Conservation (phyloP, 30 jellyfish, hydroid and myxozoan genomes). For the Cassiopea xamachana region DNA sequence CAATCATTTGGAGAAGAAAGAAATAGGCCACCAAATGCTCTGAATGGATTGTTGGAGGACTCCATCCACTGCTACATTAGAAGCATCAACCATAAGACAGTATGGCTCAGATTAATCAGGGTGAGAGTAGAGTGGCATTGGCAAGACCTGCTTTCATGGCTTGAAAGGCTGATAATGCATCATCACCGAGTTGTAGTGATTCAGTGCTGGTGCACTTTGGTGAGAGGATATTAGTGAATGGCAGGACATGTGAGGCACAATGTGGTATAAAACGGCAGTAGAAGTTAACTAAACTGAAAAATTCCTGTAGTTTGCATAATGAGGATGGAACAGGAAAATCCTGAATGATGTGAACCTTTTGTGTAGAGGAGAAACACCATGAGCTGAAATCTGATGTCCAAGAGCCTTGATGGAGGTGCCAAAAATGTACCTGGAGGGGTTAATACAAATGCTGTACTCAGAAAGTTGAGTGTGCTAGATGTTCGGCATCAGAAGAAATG, state of each 20-base stretch:
- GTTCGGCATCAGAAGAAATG: constrained; percentile 30
- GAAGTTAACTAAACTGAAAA: constrained; percentile 12
- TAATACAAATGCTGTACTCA: constrained; percentile 12
- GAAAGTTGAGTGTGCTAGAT: constrained; percentile 16
- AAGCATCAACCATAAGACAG: constrained; percentile 60
- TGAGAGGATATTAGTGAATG: constrained; percentile 41
- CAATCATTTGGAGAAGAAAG: constrained; percentile 32
- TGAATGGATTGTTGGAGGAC: constrained; percentile 20
- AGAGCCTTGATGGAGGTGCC: constrained; percentile 1
- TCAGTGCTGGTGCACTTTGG: not conserved
- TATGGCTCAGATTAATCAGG: constrained; percentile 42
- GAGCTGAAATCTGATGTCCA: constrained; percentile 23
- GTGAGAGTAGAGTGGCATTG: constrained; percentile 46
- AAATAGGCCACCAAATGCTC: constrained; percentile 23
- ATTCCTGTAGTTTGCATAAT: constrained; percentile 2
- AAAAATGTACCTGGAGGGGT: constrained; percentile 27
- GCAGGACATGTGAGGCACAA: constrained; percentile 24
- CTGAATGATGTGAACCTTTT: constrained; percentile 22
- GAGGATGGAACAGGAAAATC: not conserved
- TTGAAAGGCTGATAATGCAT: constrained; percentile 34
- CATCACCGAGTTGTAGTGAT: not conserved
- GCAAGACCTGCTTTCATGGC: constrained; percentile 43
- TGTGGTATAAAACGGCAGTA: constrained; percentile 52
- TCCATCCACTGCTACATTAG: constrained; percentile 45
- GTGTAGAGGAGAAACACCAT: constrained; percentile 32